phyloP scores from a whole-genome alignment of 2,113 vertebrate genomes.

The Scalopus aquaticus region DNA sequence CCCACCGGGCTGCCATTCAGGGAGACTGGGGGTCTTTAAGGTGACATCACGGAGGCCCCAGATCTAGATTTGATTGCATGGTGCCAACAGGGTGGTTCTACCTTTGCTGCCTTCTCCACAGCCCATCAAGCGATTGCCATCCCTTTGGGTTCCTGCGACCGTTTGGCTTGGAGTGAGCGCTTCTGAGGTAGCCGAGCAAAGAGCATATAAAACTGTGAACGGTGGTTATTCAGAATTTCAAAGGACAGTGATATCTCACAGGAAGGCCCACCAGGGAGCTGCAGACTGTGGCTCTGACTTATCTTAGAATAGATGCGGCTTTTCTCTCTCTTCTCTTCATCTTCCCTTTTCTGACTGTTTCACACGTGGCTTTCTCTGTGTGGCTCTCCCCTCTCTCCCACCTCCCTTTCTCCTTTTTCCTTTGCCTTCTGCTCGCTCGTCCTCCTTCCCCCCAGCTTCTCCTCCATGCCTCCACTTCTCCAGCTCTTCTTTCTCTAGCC shows the following conservation, averaged over 20 bases:
- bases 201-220: background rate
- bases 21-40: background rate
- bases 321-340: background rate
- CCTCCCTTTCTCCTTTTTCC: background rate
- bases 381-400: background rate
- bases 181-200: background rate
- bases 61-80: background rate
- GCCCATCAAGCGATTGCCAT: background rate
- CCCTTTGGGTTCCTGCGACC: background rate
- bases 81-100: background rate
- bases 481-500: background rate
- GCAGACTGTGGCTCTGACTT: background rate
- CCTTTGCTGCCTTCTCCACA: background rate
- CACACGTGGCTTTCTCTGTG: rapidly evolving
- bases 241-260: background rate
- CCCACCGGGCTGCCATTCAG: rapidly evolving
- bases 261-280: background rate
- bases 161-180: background rate
- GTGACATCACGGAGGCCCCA: background rate
- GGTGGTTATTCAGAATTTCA: background rate
- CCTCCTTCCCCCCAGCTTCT: background rate
- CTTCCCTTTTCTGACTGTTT: background rate
- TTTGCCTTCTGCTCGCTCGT: background rate
- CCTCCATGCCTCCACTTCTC: background rate
- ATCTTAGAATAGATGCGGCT: rapidly evolving